Conservation (phyloP, 2,113 vertebrate genomes). For the Pollimyrus isidori region DNA sequence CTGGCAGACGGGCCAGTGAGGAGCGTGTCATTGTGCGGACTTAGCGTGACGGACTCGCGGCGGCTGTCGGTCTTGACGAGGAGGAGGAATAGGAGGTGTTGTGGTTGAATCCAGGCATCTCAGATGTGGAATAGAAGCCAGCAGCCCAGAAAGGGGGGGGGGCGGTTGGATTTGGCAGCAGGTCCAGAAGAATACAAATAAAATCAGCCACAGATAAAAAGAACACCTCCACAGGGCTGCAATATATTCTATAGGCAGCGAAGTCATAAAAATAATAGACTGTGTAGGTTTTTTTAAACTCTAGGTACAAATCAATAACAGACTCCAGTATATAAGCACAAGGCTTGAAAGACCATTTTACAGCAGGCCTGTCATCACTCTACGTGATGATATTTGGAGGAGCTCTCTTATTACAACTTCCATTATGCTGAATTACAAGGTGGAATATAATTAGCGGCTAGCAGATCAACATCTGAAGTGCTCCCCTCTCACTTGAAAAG, state of each 20-base stretch:
- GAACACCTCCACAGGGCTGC: slow-evolving; percentile 31
- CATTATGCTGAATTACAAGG: neutral
- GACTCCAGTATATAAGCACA: slow-evolving; percentile 9
- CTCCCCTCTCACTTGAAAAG: neutral
- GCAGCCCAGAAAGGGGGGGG: neutral
- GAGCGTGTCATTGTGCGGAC: neutral
- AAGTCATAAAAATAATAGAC: slow-evolving; percentile 37
- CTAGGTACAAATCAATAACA: slow-evolving; percentile 28
- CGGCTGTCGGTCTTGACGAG: neutral
- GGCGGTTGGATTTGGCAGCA: neutral
- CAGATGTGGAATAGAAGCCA: neutral
- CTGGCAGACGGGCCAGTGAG: neutral
- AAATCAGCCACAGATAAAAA: neutral
- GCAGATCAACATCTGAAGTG: neutral
- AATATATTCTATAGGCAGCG: slow-evolving; percentile 28
- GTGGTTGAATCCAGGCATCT: neutral
- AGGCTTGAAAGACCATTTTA: slow-evolving; percentile 11
- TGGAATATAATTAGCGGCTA: neutral
- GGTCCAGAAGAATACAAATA: neutral
- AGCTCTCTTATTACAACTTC: neutral
- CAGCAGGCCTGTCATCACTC: neutral
- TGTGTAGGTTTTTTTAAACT: slow-evolving; percentile 24
- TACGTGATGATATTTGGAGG: neutral
- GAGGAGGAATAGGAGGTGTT: neutral
- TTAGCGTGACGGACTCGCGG: neutral